Percentiles rank a stretch among this genome's conserved stretches.
These are phyloP conservation scores for Oscheius sp. DNA, from an alignment of 2,888 invertebrate genomes.

Conservation along the genomic window DNA sequence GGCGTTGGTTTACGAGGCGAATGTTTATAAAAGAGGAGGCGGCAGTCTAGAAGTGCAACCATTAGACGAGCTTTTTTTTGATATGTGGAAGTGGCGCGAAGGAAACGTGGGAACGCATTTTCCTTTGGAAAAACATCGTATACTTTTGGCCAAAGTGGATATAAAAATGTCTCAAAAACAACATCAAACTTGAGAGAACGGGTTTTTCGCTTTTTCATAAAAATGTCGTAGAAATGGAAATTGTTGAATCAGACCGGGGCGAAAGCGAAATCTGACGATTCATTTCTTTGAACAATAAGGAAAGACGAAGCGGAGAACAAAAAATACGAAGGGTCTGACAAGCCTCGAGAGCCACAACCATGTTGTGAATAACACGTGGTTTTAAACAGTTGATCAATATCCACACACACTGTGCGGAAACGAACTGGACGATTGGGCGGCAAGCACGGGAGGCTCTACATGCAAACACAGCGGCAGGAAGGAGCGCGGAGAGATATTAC, in stretches of 20 bases:
- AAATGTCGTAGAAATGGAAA: background rate
- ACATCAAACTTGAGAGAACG: no score
- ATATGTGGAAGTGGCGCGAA: no score
- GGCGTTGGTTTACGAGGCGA: background rate
- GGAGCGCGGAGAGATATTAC: slow-evolving; percentile 34
- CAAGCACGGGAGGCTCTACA: slow-evolving; percentile 34
- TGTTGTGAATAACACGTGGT: slow-evolving; percentile 27
- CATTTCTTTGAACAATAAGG: background rate
- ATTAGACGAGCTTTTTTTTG: no score
- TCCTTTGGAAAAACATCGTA: no score
- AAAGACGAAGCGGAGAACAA: background rate
- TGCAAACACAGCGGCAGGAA: slow-evolving; percentile 35
- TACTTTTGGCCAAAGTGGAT: no score
- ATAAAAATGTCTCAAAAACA: no score
- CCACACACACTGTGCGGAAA: slow-evolving; percentile 28
- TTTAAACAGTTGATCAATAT: slow-evolving; percentile 26
- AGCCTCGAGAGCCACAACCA: no score
- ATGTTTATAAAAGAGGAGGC: slow-evolving; percentile 8
- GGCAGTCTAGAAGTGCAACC: no score
- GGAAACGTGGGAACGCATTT: no score
- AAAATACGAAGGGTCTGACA: background rate
- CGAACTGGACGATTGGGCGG: slow-evolving; percentile 27
- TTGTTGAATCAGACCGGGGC: background rate
- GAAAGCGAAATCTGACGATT: background rate
- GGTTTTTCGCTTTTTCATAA: background rate